Conservation (phyloP, 2,113 vertebrate genomes). For the Aspiorhynchus laticeps region DNA sequence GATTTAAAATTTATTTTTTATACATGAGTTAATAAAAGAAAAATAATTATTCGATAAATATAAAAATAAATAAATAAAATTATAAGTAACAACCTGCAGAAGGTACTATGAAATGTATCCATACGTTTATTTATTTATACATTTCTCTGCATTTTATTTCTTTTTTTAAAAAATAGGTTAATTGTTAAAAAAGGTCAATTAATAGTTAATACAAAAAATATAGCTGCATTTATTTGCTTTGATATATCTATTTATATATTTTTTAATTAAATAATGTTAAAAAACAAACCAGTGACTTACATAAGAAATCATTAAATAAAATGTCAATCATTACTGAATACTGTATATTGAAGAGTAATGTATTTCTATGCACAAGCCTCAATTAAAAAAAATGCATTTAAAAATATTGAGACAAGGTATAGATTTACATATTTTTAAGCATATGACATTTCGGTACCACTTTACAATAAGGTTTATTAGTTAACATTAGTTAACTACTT, state of each 20-base stretch:
- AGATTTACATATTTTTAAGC: not conserved
- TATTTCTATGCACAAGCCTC: not conserved
- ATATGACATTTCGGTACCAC: too few relatives aligned
- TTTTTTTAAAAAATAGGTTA: not conserved
- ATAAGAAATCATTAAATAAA: not conserved
- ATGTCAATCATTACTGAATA: not conserved
- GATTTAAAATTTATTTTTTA: not conserved
- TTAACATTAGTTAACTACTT: too few relatives aligned
- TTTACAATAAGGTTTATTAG: too few relatives aligned
- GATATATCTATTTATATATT: not conserved
- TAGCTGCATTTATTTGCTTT: not conserved
- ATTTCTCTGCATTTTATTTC: not conserved
- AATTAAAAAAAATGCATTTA: not conserved
- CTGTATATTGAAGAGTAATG: not conserved
- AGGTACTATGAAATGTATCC: not conserved
- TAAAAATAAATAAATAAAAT: not conserved
- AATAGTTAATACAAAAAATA: not conserved
- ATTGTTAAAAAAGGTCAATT: not conserved
- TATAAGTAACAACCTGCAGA: not conserved
- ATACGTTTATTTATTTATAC: not conserved
- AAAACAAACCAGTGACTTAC: not conserved
- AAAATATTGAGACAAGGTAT: not conserved
- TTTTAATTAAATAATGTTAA: not conserved
- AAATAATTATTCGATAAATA: not conserved
- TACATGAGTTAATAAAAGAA: not conserved